phyloP scores from a whole-genome alignment of 2,797 vertebrate species.

The Typhlichthys eigenmanni region DNA sequence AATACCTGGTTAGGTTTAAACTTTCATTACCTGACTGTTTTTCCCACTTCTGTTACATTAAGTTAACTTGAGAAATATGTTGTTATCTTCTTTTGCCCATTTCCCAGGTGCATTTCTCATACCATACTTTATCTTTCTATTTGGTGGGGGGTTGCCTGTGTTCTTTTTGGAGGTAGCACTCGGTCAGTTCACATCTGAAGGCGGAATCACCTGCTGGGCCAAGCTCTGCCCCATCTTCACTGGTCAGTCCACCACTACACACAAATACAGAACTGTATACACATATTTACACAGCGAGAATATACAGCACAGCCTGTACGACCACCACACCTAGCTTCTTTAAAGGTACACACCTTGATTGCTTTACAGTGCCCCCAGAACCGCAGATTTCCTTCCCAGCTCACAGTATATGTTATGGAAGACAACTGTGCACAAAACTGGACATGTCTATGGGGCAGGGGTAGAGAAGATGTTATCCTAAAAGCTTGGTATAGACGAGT shows the following conservation, averaged over 20 bases:
- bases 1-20: no score
- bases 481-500: no score
- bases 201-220: constrained; percentile 98
- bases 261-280: constrained; percentile 1
- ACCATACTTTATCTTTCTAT: constrained; percentile 98
- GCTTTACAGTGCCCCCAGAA: no score
- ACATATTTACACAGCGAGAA: not conserved
- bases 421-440: no score
- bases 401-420: no score
- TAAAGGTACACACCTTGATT: no score
- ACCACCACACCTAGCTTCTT: constrained; percentile 2
- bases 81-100: constrained; percentile 6
- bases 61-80: no score
- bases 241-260: constrained; percentile 78
- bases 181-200: constrained; percentile 98
- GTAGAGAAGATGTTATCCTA: no score
- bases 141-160: constrained; percentile 95
- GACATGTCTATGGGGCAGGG: no score
- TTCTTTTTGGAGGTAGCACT: constrained; percentile 98
- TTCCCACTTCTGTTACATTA: no score
- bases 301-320: not conserved
- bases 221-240: constrained; percentile 98
- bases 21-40: no score
- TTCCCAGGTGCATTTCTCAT: constrained; percentile 96
- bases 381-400: no score